Conservation (phyloP, 2,113 vertebrate species). For the cat (Felis catus) region F.catus_Fca126_mat1.0 CM031417.1:48879001-48879500, state of each 20-base stretch:
- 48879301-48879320: neutral
- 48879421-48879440: neutral
- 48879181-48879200: neutral
- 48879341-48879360: neutral
- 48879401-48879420: neutral
- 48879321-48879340: neutral
- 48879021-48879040: neutral
- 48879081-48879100: neutral
- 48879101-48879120: too few relatives aligned
- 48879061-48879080: neutral
- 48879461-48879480: neutral
- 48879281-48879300: neutral
- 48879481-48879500: neutral
- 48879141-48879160: neutral
- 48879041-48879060: neutral
- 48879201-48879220: neutral
- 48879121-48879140: neutral
- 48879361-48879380: neutral
- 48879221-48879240: neutral
- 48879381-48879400: neutral
- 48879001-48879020: neutral
- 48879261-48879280: neutral
- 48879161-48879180: neutral
- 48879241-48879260: neutral
- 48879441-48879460: neutral